Evolutionary conservation across 2,113 vertebrate species (phyloP), one percentile per base, ranked within the genome.

Genomic region (Candoia aspera): DNA sequence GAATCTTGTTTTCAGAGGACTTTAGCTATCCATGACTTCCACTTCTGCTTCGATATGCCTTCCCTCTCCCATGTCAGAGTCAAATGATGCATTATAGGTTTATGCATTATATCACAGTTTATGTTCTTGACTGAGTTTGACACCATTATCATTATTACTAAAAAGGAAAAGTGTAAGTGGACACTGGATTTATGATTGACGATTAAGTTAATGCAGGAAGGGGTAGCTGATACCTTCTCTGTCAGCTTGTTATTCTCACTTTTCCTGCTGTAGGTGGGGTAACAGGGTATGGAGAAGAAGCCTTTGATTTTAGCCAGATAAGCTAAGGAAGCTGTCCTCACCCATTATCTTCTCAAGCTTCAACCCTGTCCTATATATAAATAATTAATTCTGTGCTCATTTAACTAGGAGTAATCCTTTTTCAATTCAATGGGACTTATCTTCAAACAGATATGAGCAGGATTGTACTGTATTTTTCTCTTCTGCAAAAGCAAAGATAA

Each of bases 1-100:
- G 49, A 84, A n/a, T 64, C 54, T 87, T 91, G 84, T 84, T 42
- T 84, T 49, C 57, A 62, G 84, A 60, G 94, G 92, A 92, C 92
- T 92, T 94, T 93, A 92, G 89, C 89, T 91, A 87, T 91, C 53
- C 33, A 93, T 89, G n/a, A 8, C n/a, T 87, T 91, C 59, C 17
- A 0, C 6, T 62, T 84, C 85, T 13, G 1, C 1, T 90, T 26
- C 73, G 42, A 19, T 6, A 42, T 59, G 58, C 37, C 46, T 85
- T 91, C n/a, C 83, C 3, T 37, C 73, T 29, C 17, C 26, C 10
- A 1, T 19, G n/a, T 59, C 55, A 85, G 42, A 17, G 49, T 6
- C 54, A 73, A 86, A 58, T 33, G 26, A 29, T 37, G 5, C 58
- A 58, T 42, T 49, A 87, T 49, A 8, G 42, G 17, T 33, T 33